phyloP scores from a whole-genome alignment of 2,888 invertebrate genomes.

The Apodemia zela region DNA sequence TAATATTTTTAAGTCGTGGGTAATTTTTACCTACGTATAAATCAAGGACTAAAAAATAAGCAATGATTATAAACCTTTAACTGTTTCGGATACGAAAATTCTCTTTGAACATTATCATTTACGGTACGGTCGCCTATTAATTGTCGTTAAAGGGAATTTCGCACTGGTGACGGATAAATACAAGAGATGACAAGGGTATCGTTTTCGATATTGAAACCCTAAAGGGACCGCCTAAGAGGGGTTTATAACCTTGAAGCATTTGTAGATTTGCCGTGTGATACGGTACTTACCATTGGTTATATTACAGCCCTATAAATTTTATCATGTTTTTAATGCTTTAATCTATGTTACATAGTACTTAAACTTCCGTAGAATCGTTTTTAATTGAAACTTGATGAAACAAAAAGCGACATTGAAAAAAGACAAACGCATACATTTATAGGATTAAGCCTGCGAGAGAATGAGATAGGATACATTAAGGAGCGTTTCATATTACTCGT shows the following conservation, averaged over 20 bases:
- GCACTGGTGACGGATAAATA: slow-evolving; percentile 2
- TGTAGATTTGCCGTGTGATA: neutral
- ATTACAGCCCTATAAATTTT: neutral
- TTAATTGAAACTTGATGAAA: too few species aligned
- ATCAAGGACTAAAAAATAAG: neutral
- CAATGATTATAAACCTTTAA: neutral
- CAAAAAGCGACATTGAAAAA: too few species aligned
- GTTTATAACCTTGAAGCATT: slow-evolving; percentile 6
- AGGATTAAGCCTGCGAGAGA: too few species aligned
- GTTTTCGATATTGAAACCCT: slow-evolving; percentile 10
- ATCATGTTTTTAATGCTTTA: too few species aligned
- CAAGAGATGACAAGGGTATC: slow-evolving; percentile 11
- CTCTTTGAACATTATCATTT: slow-evolving; percentile 10
- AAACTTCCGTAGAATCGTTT: too few species aligned
- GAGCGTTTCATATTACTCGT: too few species aligned
- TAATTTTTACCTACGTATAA: neutral
- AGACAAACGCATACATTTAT: too few species aligned
- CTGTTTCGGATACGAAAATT: neutral
- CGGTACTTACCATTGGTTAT: neutral
- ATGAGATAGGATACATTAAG: too few species aligned
- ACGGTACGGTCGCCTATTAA: slow-evolving; percentile 2
- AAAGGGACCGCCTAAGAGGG: slow-evolving; percentile 4
- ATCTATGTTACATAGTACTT: too few species aligned
- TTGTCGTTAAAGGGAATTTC: neutral
- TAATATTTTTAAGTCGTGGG: too few species aligned